Evolutionary conservation across 2,113 vertebrate species (phyloP).

Genomic region (Nycticryphes semicollaris): DNA sequence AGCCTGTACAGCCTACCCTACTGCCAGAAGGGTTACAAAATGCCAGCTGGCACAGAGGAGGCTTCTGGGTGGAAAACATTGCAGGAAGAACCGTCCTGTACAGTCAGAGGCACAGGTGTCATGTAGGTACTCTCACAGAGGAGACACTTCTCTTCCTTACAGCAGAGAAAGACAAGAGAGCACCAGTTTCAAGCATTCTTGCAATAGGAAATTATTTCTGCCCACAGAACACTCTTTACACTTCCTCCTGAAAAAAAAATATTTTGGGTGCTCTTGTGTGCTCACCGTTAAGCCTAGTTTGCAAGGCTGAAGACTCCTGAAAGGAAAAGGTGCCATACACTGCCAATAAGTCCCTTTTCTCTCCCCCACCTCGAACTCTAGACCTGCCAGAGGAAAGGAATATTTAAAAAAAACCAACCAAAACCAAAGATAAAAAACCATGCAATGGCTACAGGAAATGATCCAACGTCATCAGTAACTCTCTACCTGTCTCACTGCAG

Average conservation of each 20-base stretch:
- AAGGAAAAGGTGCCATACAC: background rate
- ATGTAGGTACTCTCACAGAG: background rate
- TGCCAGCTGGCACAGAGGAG: background rate
- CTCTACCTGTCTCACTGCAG: background rate
- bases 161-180: background rate
- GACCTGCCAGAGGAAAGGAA: background rate
- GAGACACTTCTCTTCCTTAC: background rate
- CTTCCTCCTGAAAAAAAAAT: background rate
- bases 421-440: background rate
- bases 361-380: background rate
- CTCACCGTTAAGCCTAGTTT: background rate
- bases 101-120: background rate
- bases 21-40: background rate
- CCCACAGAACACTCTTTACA: background rate
- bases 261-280: background rate
- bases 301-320: background rate
- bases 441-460: background rate
- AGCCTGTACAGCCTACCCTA: background rate
- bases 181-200: background rate
- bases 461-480: background rate
- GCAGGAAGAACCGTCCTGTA: background rate
- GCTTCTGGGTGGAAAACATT: background rate
- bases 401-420: background rate
- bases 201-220: background rate
- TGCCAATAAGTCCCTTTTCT: background rate